These are phyloP conservation scores for Chalcosyrphus nemorum DNA, from an alignment of 2,888 invertebrate species.

Conservation along the genomic window DNA sequence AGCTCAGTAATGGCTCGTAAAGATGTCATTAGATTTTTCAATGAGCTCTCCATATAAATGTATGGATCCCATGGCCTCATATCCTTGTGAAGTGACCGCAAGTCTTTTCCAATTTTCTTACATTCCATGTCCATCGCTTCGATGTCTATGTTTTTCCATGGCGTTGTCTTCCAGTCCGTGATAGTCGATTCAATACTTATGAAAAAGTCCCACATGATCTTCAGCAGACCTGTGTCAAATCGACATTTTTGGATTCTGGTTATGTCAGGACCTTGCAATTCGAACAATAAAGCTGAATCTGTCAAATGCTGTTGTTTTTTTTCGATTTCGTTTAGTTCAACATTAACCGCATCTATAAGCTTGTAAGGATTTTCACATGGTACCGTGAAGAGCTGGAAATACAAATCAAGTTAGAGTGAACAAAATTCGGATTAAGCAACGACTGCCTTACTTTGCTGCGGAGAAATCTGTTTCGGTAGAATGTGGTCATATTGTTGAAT, in stretches of 20 bases:
- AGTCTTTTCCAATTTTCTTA: slow-evolving; percentile 94
- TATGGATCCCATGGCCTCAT: slow-evolving; percentile 91
- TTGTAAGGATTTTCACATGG: slow-evolving; percentile 87
- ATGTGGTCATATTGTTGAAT: slow-evolving; percentile 89
- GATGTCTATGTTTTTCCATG: slow-evolving; percentile 96
- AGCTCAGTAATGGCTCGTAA: slow-evolving; percentile 95
- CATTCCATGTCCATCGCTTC: slow-evolving; percentile 97
- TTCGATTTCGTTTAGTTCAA: slow-evolving; percentile 87
- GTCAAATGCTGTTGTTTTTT: slow-evolving; percentile 86
- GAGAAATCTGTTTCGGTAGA: slow-evolving; percentile 90
- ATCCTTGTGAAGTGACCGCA: slow-evolving; percentile 91
- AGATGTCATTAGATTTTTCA: slow-evolving; percentile 97
- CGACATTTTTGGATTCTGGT: slow-evolving; percentile 89
- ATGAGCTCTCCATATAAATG: slow-evolving; percentile 88
- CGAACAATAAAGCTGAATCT: slow-evolving; percentile 91
- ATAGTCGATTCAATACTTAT: slow-evolving; percentile 91
- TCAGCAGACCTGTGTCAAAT: slow-evolving; percentile 89
- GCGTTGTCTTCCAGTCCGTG: slow-evolving; percentile 95
- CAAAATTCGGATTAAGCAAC: not conserved
- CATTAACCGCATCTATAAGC: slow-evolving; percentile 87
- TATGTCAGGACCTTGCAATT: slow-evolving; percentile 92
- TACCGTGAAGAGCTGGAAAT: slow-evolving; percentile 84
- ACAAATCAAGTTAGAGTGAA: slow-evolving; percentile 31
- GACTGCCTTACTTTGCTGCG: slow-evolving; percentile 77
- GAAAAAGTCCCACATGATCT: slow-evolving; percentile 95